A percentile compares a stretch with the other conserved stretches of the same genome.
phyloP scores from a whole-genome alignment of 2,888 invertebrate species.

The Sphaeridia pumilis region DNA sequence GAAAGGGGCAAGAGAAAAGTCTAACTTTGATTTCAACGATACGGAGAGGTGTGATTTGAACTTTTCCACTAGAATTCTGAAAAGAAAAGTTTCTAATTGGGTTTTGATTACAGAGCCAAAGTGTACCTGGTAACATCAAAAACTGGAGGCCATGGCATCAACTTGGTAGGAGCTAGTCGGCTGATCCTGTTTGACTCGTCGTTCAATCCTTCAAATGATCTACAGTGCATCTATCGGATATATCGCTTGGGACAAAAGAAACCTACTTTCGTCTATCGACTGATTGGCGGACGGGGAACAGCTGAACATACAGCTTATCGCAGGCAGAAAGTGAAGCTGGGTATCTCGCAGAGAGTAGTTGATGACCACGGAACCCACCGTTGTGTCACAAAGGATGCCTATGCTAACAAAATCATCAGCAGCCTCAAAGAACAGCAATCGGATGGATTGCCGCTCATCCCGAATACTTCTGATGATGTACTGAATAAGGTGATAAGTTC shows the following conservation, averaged over 20 bases:
- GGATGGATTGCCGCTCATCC: no score
- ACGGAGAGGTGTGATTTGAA: slow-evolving; percentile 36
- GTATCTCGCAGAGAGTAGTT: slow-evolving; percentile 70
- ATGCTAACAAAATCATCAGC: slow-evolving; percentile 76
- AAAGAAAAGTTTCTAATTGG: neutral
- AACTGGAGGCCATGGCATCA: slow-evolving; percentile 95
- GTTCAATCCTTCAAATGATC: slow-evolving; percentile 98
- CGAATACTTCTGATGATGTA: no score
- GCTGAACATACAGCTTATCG: slow-evolving; percentile 90
- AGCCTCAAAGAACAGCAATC: no score
- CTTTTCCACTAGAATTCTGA: neutral
- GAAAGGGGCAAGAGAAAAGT: slow-evolving; percentile 66
- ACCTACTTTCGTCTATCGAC: slow-evolving; percentile 91
- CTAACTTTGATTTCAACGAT: slow-evolving; percentile 79
- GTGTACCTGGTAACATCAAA: slow-evolving; percentile 91
- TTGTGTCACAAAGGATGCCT: slow-evolving; percentile 82
- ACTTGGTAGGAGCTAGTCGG: slow-evolving; percentile 90
- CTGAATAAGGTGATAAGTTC: no score
- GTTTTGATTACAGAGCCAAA: slow-evolving; percentile 45
- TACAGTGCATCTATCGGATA: slow-evolving; percentile 95
- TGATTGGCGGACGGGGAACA: slow-evolving; percentile 79
- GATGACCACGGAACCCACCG: slow-evolving; percentile 72
- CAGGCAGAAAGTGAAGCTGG: slow-evolving; percentile 72
- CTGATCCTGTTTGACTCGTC: slow-evolving; percentile 98
- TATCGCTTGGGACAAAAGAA: slow-evolving; percentile 97